Base-by-base conservation (phyloP, 2,888 invertebrate genomes). In the Acanthoscelides obtectus region DNA sequence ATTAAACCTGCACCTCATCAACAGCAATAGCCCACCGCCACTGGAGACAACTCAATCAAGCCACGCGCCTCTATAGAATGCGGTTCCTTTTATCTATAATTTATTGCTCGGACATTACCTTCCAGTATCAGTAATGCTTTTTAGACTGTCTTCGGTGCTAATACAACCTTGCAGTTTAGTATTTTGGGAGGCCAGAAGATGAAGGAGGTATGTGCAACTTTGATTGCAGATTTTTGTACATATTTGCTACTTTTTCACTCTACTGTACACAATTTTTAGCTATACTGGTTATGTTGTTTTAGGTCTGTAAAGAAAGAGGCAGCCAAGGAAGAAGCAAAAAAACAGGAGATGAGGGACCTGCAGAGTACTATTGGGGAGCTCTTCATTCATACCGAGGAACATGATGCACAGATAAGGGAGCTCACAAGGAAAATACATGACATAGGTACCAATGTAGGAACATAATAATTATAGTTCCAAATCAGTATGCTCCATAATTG, bases 341-440 rank as follows among this genome's bases (percentile, higher is more conserved):
- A 87, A 78, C 86, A 90, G 72, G 94, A 94, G 85, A 87, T 93
- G 83, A 86, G 88, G 72, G 89, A 90, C 73, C 87, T 95, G 69
- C 88, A 88, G 20, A 86, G 87, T 71, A 90, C 91, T 21, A 88
- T 96, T 70, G 89, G 90, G 73, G 92, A 92, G 77, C 86, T 96
- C 66, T 91, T 90, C 80, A 90, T 93, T 77, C 89, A 91, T 72
- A 88, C 93, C 12, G 91, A 93, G 82, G 89, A 90, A 76, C 96
- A 97, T 83, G 91, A 93, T 78, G 90, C 93, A 27, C 93, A 95
- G 83, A 89, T 97, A 19, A 87, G 90, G 77, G 94, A 96, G 86
- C 87, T 97, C 83, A 89, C 90, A 73, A 88, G 92, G 76, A 86
- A 87, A 66, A 77, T 92, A 45, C 86, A 88, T 72, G 88, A 90